These are phyloP conservation scores for Notarius quadriscutis DNA, from an alignment of 2,113 vertebrate species.

Conservation along the genomic window DNA sequence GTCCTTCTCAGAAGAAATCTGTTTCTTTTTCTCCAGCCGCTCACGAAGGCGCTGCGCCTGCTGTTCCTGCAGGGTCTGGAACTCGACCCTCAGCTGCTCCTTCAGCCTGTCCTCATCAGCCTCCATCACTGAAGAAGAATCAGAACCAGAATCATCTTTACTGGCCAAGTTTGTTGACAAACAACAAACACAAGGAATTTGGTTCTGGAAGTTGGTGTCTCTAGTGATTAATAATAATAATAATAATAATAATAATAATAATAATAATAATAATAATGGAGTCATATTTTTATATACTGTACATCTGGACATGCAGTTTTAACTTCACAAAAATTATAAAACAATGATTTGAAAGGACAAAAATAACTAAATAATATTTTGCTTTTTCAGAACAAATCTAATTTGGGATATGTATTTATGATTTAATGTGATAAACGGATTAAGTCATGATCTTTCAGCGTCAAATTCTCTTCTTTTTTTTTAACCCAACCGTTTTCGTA, in stretches of 20 bases:
- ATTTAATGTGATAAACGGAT: background rate
- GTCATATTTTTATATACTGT: too few relatives aligned
- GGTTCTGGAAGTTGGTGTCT: too few relatives aligned
- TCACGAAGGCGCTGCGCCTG: slow-evolving; percentile 75
- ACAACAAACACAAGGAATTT: too few relatives aligned
- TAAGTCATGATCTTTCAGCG: too few relatives aligned
- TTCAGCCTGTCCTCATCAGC: slow-evolving; percentile 56
- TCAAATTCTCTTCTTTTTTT: background rate
- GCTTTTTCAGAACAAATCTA: background rate
- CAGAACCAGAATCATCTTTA: background rate
- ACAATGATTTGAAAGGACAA: background rate
- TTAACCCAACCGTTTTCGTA: background rate
- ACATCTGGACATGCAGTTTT: too few relatives aligned
- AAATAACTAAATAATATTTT: background rate
- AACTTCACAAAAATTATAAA: too few relatives aligned
- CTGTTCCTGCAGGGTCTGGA: slow-evolving; percentile 83
- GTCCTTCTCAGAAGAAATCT: slow-evolving; percentile 49
- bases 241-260: background rate
- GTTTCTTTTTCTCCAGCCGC: slow-evolving; percentile 71
- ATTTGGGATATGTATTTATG: background rate
- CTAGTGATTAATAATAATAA: too few relatives aligned
- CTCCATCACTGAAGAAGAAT: slow-evolving; percentile 64
- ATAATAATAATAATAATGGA: background rate
- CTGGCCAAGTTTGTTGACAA: too few relatives aligned
- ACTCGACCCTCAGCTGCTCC: slow-evolving; percentile 78